Base-by-base conservation (phyloP, 2,797 vertebrate species). In the Spinus olivaceus region DNA sequence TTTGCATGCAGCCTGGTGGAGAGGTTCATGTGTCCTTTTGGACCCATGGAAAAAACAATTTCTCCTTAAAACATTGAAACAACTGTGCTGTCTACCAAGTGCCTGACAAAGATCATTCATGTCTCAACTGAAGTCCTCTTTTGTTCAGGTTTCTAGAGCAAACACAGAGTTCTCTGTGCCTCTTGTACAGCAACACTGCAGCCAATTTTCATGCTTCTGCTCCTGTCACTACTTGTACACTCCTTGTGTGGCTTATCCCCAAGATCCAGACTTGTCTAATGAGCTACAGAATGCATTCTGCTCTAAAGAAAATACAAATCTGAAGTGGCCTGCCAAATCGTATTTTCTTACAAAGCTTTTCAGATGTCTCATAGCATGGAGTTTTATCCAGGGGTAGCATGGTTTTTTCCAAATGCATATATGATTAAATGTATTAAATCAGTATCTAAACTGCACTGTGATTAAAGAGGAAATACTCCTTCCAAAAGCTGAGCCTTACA, bases 241-340 rank as follows among this genome's bases (percentile, higher is more conserved):
- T 66, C 18, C 61, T 28, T 56, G 28, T 59, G 25, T 51, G 14
- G 8, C 41, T 82, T 66, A 22, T 84, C 24, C 32, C 24, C 39
- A n/a, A 13, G 41, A 54, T 35, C n/a, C 12, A 71, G 57, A 69
- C 3, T 6, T 25, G 6, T 24, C 50, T 57, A 57, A 9, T 54
- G 50, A 82, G 39, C 25, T 61, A 23, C 32, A 72, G 47, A 53
- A 60, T 59, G 14, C 14, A 15, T 70, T 56, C 53, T 59, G 14
- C 17, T 82, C 12, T 42, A 47, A 91, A 61, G 21, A 63, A 79
- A 77, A n/a, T 3, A 27, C 20, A 33, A 61, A 47, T 11, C 11
- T 89, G 39, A 54, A 79, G 30, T 49, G 50, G 5, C 54, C 4
- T 0, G 0, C 12, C 30, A 59, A 41, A 82, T 63, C 0, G 0